Evolutionary conservation across 1,140 invertebrate species (phyloP), one percentile per base, ranked within the genome.

Genomic region (Heliconius hewitsoni): DNA sequence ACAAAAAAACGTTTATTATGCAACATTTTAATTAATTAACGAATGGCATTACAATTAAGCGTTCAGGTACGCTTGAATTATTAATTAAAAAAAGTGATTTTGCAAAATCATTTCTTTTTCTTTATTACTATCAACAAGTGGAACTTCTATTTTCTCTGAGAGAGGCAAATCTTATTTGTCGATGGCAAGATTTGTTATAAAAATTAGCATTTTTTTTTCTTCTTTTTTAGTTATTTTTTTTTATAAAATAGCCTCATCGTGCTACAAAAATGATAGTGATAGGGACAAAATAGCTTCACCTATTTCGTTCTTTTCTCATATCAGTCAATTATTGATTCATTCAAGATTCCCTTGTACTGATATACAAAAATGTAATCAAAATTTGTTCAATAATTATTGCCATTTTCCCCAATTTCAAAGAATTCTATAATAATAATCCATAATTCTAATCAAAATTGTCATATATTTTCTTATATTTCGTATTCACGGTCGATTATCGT

Each of bases 41-140:
- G 79, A 84, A 84, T 81, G 79, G 81, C 81, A 82, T 83, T 81
- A 79, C 50, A 78, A 71, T 79, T 80, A 77, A 83, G 77, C 78
- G 76, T 78, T 78, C 78, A 78, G 70, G 70, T 79, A 80, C 82
- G 79, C 79, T 81, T 66, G 34, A 57, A 82, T 50, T 74, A 70
- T 79, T 30, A 23, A 57, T 57, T 16, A 19, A 18, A 71, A 74
- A 57, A 72, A 52, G 46, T 76, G 81, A 82, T 82, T 82, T 76
- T 82, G 77, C 71, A 78, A 80, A 83, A 80, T 83, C 76, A 76
- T 46, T 39, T 66, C 6, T 60, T 66, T 66, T 6, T 66, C 9
- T 27, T 23, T 52, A 52, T 52, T n/a, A 57, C 2, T 57, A 57
- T 57, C 19, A 57, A 23, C n/a, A 23, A 9, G 23, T 23, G 55